Evolutionary conservation across 2,888 invertebrate species (phyloP).

Genomic region (Aspidapion aeneum): DNA sequence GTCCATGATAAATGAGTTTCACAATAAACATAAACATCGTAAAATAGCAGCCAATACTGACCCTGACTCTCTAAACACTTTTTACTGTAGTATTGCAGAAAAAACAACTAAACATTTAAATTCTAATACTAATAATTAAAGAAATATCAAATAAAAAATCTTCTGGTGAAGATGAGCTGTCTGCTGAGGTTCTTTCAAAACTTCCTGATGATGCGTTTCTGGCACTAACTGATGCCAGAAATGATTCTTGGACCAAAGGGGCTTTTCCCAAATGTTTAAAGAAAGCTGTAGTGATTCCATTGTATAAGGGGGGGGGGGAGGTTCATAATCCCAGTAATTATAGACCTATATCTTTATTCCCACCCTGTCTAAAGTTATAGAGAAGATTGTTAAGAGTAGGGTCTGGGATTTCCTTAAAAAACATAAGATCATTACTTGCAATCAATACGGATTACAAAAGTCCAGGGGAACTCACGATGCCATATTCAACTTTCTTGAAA

Average conservation of each 20-base stretch:
- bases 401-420: background rate
- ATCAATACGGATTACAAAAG: background rate
- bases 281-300: background rate
- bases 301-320: background rate
- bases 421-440: background rate
- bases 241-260: background rate
- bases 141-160: background rate
- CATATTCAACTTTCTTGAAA: background rate
- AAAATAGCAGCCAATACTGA: background rate
- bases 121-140: no score
- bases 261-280: background rate
- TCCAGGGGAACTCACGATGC: background rate
- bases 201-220: background rate
- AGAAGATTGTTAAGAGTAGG: background rate
- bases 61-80: background rate
- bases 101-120: no score
- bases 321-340: background rate
- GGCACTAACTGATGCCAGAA: background rate
- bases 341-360: background rate
- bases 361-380: background rate
- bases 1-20: background rate
- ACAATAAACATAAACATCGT: background rate
- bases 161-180: background rate
- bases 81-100: background rate
- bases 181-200: background rate